Percentiles rank a stretch among this genome's conserved stretches.
phyloP scores from a whole-genome alignment of 2,113 vertebrate genomes.

The Cyprinodon brontotheroides region DNA sequence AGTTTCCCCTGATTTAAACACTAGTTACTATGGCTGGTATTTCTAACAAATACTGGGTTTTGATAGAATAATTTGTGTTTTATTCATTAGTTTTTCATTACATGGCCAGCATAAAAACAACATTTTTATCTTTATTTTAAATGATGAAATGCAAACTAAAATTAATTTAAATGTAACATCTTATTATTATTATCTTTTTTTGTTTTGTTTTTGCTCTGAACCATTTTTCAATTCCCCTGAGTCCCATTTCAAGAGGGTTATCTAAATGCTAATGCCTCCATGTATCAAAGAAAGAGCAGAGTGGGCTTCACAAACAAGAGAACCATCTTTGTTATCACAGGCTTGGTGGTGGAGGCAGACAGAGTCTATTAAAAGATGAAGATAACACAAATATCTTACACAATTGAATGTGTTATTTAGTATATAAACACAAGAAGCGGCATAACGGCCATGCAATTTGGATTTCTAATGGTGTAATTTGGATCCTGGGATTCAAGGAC shows the following conservation, averaged over 20 bases:
- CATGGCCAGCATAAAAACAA: slow-evolving; percentile 1
- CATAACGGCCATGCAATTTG: slow-evolving; percentile 60
- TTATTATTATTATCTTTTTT: slow-evolving; percentile 60
- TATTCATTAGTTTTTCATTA: slow-evolving; percentile 6
- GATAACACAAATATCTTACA: slow-evolving; percentile 56
- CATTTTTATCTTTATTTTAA: slow-evolving; percentile 14
- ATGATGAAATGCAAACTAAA: slow-evolving; percentile 46
- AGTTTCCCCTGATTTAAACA: background rate
- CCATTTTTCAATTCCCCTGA: slow-evolving; percentile 67
- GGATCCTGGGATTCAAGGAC: slow-evolving; percentile 25
- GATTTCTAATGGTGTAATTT: slow-evolving; percentile 58
- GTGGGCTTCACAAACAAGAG: slow-evolving; percentile 52
- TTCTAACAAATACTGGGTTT: background rate
- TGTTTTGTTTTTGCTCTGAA: slow-evolving; percentile 65
- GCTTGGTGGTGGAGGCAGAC: slow-evolving; percentile 5
- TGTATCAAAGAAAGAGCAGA: slow-evolving; percentile 67
- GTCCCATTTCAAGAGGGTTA: slow-evolving; percentile 73
- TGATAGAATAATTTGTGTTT: background rate
- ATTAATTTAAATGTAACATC: slow-evolving; percentile 70
- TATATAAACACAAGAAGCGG: slow-evolving; percentile 30
- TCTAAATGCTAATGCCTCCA: slow-evolving; percentile 84
- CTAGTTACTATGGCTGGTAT: background rate
- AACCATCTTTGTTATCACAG: slow-evolving; percentile 64
- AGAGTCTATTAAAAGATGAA: slow-evolving; percentile 64
- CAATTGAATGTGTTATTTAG: slow-evolving; percentile 52